Conservation (phyloP, 2,888 invertebrate species). For the Epinotia demarniana region DNA sequence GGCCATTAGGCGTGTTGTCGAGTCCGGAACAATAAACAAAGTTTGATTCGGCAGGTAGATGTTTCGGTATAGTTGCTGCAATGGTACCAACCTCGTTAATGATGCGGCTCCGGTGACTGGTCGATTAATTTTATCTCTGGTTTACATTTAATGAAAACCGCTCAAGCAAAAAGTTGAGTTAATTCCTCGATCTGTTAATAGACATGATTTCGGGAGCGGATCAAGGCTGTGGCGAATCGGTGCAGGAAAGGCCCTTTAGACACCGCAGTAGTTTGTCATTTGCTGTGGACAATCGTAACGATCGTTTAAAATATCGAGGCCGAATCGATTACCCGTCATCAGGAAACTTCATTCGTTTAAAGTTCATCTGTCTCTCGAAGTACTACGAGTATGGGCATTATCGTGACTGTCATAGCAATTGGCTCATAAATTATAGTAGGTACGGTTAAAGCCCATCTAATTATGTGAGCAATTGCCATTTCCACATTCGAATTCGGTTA, state of each 20-base stretch:
- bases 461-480: constrained; percentile 31
- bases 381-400: background rate
- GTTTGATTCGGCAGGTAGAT: constrained; percentile 27
- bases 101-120: constrained; percentile 57
- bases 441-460: background rate
- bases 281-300: constrained; percentile 27
- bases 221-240: constrained; percentile 60
- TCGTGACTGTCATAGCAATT: constrained; percentile 25
- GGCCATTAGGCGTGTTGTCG: constrained; percentile 13
- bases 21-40: constrained; percentile 35
- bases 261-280: constrained; percentile 34
- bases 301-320: constrained; percentile 36
- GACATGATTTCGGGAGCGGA: constrained; percentile 49
- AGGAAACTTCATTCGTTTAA: constrained; percentile 35
- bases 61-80: constrained; percentile 12
- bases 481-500: constrained; percentile 34
- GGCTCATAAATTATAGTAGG: constrained; percentile 11
- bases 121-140: constrained; percentile 66
- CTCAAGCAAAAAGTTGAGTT: constrained; percentile 58
- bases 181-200: constrained; percentile 43
- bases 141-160: constrained; percentile 67
- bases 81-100: constrained; percentile 48
- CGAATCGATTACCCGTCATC: constrained; percentile 36
- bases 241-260: constrained; percentile 43
- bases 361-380: constrained; percentile 30